Evolutionary conservation across 2,113 vertebrate genomes (phyloP).

Genomic region (Stercorarius parasiticus): DNA sequence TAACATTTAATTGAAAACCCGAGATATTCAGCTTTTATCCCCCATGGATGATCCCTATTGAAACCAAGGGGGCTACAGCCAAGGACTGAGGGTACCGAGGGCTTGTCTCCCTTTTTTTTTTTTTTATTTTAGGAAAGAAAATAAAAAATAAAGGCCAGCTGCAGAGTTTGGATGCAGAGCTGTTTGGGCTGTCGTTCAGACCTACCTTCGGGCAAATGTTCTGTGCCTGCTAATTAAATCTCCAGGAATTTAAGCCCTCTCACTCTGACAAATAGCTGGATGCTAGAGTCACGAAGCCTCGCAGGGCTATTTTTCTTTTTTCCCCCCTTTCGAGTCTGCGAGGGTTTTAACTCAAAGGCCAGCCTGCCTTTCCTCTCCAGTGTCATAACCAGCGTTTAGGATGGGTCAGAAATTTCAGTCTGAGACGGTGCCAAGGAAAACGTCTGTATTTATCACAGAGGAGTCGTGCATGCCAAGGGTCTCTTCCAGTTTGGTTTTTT

Average conservation of each 20-base stretch:
- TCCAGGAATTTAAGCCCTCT: slow-evolving; percentile 71
- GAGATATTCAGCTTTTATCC: background rate
- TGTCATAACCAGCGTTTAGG: background rate
- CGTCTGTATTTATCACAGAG: background rate
- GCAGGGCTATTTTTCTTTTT: background rate
- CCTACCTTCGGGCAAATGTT: slow-evolving; percentile 28
- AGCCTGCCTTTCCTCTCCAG: background rate
- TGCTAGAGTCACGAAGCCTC: slow-evolving; percentile 55
- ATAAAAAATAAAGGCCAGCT: background rate
- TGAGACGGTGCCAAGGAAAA: slow-evolving; percentile 22
- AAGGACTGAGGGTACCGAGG: background rate
- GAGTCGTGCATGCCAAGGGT: background rate
- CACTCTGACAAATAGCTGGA: slow-evolving; percentile 53
- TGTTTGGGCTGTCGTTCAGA: slow-evolving; percentile 19
- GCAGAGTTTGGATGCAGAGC: slow-evolving; percentile 8
- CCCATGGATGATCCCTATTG: background rate
- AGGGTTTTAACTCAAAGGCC: slow-evolving; percentile 18
- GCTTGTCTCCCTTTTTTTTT: background rate
- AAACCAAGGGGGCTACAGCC: background rate
- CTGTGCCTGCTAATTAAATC: slow-evolving; percentile 61
- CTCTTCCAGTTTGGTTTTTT: background rate
- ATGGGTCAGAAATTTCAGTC: background rate
- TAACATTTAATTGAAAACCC: background rate
- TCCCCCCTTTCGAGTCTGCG: background rate
- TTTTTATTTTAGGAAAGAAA: background rate